phyloP scores from a whole-genome alignment of 2,888 invertebrate genomes.

The Iphiclides podalirius region DNA sequence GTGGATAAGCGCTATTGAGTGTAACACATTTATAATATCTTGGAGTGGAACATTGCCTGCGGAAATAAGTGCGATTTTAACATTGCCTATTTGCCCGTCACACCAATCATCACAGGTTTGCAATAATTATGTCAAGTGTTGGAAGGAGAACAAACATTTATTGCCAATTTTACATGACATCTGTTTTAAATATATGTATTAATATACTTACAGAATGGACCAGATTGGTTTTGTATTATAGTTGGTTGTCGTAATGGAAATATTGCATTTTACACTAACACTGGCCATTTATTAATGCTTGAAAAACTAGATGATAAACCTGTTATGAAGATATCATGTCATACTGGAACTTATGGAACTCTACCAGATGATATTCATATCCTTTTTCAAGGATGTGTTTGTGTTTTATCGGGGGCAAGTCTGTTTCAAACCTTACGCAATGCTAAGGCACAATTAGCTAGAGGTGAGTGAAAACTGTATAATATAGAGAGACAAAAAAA shows the following conservation, averaged over 20 bases:
- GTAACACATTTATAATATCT: conserved; percentile 64
- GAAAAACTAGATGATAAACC: conserved; percentile 92
- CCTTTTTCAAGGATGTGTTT: conserved; percentile 85
- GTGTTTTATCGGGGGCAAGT: conserved; percentile 87
- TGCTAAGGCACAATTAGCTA: conserved; percentile 88
- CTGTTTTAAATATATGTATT: conserved; percentile 2
- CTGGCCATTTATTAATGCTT: conserved; percentile 88
- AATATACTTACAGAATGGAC: conserved; percentile 76
- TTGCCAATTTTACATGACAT: too few species aligned
- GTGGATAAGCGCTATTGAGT: conserved; percentile 69
- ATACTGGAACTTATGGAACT: conserved; percentile 78
- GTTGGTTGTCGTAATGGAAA: conserved; percentile 92
- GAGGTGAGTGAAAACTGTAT: conserved; percentile 79
- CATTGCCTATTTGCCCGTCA: conserved; percentile 65
- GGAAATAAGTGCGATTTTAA: conserved; percentile 56
- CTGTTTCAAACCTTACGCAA: conserved; percentile 89
- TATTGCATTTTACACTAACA: conserved; percentile 93
- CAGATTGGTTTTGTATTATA: conserved; percentile 96
- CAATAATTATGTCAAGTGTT: too few species aligned
- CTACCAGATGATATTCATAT: conserved; percentile 86
- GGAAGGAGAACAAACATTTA: too few species aligned
- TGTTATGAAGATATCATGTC: conserved; percentile 89
- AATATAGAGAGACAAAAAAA: too few species aligned
- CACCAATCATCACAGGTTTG: conserved; percentile 71
- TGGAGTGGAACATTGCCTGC: conserved; percentile 72